Evolutionary conservation across 2,797 vertebrate genomes (phyloP).

Genomic region (Tolypeutes matacus): DNA sequence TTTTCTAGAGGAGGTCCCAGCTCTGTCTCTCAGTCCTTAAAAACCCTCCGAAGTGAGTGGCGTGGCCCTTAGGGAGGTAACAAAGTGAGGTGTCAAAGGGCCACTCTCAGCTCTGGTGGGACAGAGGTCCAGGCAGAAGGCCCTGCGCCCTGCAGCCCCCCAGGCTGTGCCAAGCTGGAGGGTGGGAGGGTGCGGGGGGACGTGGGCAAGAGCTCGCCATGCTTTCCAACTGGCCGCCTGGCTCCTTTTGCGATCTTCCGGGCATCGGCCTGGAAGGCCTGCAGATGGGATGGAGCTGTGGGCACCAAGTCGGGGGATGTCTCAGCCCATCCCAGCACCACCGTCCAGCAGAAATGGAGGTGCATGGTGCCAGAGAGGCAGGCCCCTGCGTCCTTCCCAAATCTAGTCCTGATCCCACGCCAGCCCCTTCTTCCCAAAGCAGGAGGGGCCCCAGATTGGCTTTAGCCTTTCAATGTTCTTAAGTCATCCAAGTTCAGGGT

Average conservation of each 20-base stretch:
- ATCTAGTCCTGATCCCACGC: too few relatives aligned
- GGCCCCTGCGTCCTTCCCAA: background rate
- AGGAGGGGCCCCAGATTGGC: accelerated
- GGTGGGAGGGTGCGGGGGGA: accelerated
- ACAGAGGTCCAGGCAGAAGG: background rate
- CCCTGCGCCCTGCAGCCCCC: too few relatives aligned
- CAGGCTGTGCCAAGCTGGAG: background rate
- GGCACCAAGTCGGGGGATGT: background rate
- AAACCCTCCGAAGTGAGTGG: background rate
- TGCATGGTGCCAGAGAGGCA: too few relatives aligned
- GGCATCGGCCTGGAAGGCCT: background rate
- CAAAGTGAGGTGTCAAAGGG: background rate
- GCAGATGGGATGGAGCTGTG: background rate
- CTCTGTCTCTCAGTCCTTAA: background rate
- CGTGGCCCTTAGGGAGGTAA: background rate
- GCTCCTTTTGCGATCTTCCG: background rate
- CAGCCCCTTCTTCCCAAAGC: background rate
- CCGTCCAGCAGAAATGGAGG: background rate
- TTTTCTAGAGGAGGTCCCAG: background rate
- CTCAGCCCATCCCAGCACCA: too few relatives aligned
- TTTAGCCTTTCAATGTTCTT: background rate
- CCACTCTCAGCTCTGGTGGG: background rate
- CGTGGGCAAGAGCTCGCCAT: accelerated
- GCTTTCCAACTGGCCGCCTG: background rate
- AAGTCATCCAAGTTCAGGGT: background rate